Conservation (phyloP, 2,113 vertebrate species). For the Thalassarche chlororhynchos region DNA sequence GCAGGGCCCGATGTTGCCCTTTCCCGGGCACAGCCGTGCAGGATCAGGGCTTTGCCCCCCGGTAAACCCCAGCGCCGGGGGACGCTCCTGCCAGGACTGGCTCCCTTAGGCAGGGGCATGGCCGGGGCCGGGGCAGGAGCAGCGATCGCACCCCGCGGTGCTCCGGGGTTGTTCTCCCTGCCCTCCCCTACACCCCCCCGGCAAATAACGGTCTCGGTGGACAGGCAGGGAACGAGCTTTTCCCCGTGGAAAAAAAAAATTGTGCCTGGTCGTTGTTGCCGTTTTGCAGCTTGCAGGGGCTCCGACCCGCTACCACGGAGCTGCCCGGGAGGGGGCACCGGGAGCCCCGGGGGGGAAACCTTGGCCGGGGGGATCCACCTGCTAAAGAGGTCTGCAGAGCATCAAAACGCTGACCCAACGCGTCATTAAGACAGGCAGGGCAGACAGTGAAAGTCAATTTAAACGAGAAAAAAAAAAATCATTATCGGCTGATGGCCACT, state of each 20-base stretch:
- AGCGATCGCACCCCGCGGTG: background rate
- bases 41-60: background rate
- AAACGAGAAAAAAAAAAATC: background rate
- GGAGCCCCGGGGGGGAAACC: background rate
- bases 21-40: background rate
- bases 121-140: background rate
- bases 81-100: background rate
- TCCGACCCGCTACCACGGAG: background rate
- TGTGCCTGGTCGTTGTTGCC: background rate
- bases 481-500: background rate
- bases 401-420: background rate
- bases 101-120: background rate
- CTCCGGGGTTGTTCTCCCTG: background rate
- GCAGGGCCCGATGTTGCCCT: background rate
- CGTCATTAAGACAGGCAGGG: background rate
- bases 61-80: background rate
- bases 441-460: background rate
- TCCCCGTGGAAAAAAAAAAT: background rate
- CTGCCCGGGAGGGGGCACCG: too few relatives aligned
- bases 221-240: background rate
- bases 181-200: background rate
- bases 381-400: background rate
- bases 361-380: background rate
- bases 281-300: background rate
- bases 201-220: fast-evolving